These are phyloP conservation scores for Scaptomyza tumidula DNA, from an alignment of 2,888 invertebrate genomes.

Conservation along the genomic window DNA sequence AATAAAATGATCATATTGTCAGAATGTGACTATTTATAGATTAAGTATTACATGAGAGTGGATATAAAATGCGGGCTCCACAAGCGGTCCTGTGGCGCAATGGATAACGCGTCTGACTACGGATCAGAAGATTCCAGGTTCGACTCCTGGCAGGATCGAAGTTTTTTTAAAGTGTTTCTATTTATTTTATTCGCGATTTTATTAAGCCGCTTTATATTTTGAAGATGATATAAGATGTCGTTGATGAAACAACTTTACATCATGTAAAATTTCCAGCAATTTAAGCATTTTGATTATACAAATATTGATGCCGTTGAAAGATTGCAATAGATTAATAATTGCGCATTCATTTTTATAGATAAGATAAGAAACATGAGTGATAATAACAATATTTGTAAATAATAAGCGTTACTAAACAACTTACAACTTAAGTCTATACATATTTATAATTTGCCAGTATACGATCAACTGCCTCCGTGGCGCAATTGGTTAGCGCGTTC, in stretches of 20 bases:
- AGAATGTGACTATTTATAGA: constrained; percentile 27
- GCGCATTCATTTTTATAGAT: neutral
- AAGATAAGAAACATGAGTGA: neutral
- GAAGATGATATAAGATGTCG: too few relatives aligned
- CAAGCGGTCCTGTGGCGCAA: constrained; percentile 82
- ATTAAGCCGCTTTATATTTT: too few relatives aligned
- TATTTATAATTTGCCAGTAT: neutral
- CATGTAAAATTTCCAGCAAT: too few relatives aligned
- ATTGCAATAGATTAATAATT: too few relatives aligned
- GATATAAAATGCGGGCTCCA: accelerated
- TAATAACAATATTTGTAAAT: neutral
- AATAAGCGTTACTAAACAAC: neutral
- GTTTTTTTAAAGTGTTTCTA: constrained; percentile 2
- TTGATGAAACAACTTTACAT: too few relatives aligned
- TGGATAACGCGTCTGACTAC: constrained; percentile 84
- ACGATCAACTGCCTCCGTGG: constrained; percentile 87
- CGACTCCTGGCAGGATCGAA: constrained; percentile 84
- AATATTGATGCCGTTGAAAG: too few relatives aligned
- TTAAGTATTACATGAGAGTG: neutral
- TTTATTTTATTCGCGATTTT: neutral
- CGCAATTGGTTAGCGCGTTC: constrained; percentile 99
- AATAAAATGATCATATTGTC: constrained; percentile 7
- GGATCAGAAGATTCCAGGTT: constrained; percentile 85
- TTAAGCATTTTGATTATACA: too few relatives aligned
- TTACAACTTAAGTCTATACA: neutral